A percentile compares a stretch with the other conserved stretches of the same genome.
Evolutionary conservation across 2,113 vertebrate genomes (phyloP).

Genomic region (Podilymbus podiceps): DNA sequence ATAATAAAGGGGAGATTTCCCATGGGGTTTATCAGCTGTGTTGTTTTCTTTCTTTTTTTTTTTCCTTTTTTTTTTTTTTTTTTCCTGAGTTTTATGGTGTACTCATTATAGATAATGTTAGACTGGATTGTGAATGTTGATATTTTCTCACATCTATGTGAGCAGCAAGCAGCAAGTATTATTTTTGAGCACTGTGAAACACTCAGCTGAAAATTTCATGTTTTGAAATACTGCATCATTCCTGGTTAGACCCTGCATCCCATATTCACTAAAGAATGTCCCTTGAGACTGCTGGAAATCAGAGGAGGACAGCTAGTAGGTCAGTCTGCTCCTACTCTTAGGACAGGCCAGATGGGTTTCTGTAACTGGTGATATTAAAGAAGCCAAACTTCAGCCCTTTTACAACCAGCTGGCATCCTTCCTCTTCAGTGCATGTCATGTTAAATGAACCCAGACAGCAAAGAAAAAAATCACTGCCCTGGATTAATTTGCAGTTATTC

Average conservation of each 20-base stretch:
- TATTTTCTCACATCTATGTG: neutral
- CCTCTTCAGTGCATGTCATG: neutral
- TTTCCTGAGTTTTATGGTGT: neutral
- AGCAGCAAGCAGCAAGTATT: neutral
- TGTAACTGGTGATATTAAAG: neutral
- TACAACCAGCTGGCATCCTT: neutral
- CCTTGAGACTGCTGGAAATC: neutral
- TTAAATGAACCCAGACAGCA: neutral
- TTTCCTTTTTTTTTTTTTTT: rapidly evolving
- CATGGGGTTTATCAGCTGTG: neutral
- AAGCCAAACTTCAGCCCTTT: neutral
- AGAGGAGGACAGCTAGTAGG: neutral
- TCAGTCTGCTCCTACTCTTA: neutral
- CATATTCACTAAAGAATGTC: neutral
- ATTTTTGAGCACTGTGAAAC: neutral
- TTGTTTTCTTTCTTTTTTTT: neutral
- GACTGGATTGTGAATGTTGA: neutral
- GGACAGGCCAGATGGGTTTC: neutral
- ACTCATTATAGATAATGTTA: neutral
- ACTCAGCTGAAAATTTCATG: neutral
- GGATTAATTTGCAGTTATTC: neutral
- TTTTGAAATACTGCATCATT: neutral
- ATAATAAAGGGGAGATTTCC: neutral
- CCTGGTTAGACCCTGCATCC: neutral
- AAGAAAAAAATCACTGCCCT: neutral